Percentiles rank a stretch among this genome's conserved stretches.
phyloP scores from a whole-genome alignment of 2,797 vertebrate species.

The Lithobates sylvaticus region DNA sequence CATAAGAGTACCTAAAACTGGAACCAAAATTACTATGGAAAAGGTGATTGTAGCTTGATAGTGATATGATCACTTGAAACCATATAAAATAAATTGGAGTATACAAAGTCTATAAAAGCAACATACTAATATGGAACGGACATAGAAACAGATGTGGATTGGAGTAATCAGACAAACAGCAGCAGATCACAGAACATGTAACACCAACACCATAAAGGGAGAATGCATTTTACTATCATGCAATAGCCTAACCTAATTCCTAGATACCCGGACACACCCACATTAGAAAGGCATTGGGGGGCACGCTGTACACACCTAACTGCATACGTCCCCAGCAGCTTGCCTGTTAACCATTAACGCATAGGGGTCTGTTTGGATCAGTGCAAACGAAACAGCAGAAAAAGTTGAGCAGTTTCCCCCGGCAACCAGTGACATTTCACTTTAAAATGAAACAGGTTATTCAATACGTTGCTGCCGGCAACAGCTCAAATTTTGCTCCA shows the following conservation, averaged over 20 bases:
- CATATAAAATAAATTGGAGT: background rate
- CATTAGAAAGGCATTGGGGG: background rate
- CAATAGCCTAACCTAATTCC: slow-evolving; percentile 2
- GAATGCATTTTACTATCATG: background rate
- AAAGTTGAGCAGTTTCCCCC: background rate
- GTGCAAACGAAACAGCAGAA: background rate
- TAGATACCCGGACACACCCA: slow-evolving; percentile 28
- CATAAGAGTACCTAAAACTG: background rate
- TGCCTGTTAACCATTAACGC: background rate
- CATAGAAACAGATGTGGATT: background rate
- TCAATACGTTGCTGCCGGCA: background rate
- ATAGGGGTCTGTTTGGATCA: background rate
- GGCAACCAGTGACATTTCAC: background rate
- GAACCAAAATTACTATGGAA: background rate
- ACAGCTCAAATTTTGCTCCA: background rate
- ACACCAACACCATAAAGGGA: background rate
- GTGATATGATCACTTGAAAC: background rate
- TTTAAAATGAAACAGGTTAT: background rate
- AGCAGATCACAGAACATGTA: background rate
- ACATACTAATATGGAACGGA: background rate
- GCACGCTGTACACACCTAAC: background rate
- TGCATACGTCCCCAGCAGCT: background rate
- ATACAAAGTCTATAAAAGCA: background rate
- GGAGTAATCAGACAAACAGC: background rate
- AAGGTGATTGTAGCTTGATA: background rate